Evolutionary conservation across 2,888 invertebrate species (phyloP), one percentile per base, ranked within the genome.

Genomic region (Epistrophella euchroma): DNA sequence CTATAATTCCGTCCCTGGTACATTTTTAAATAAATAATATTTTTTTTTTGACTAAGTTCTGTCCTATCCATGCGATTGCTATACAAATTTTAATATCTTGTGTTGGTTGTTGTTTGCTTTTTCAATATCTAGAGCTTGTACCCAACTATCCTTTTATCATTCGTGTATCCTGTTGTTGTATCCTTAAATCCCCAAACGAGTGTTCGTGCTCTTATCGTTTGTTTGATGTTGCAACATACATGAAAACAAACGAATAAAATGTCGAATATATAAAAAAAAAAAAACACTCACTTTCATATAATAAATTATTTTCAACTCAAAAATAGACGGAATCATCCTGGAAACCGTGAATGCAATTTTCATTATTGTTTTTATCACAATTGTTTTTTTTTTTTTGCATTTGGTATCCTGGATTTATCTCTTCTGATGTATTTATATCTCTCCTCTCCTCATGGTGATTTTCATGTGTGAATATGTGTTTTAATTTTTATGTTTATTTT

Each of bases 351-450:
- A 83, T 83, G 77, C 77, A 83, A 83, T 83, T 83, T 82, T 77
- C 83, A 83, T 83, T 83, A 83, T 83, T 78, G 77, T 77, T 83
- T 73, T 80, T 73, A 64, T 79, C 73, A 70, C 62, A 62, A 43
- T 40, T 58, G 19, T 28, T 28, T 25, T 52, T 25, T 52, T 76
- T 62, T 62, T 32, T 68, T 66, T n/a, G 28, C 35, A 35, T 56
- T 64, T 64, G 17, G 15, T 50, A 58, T 47, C 47, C 45, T 73
- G 10, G 71, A 25, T 68, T 43, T 68, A 43, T 62, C 43, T 35
- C 35, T 17, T 52, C 60, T 13, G 40, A 37, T 37, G 37, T 37
- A 28, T 52, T 52, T 52, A 32, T 37, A 40, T 60, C 22, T 35
- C 35, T 35, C 9, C 40, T 40, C 28, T 68, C 55, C 17, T 68